Evolutionary conservation across 1,140 invertebrate genomes (phyloP).

Genomic region (Ctenoplectra terminalis): DNA sequence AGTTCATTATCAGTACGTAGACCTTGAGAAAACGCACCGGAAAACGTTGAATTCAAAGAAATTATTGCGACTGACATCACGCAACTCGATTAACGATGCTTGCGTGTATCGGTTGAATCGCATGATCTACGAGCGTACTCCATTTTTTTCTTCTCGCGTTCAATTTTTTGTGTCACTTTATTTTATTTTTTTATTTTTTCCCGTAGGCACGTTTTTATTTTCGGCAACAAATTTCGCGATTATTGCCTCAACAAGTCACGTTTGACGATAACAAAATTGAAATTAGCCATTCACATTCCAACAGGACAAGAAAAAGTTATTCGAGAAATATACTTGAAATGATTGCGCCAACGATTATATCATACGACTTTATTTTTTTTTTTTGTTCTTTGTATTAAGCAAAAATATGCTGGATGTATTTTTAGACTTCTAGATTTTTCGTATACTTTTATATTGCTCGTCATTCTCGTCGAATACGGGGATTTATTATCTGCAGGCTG

Average conservation of each 20-base stretch:
- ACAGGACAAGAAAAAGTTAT: background rate
- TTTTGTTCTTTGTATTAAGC: background rate
- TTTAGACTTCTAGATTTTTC: background rate
- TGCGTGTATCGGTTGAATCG: no score
- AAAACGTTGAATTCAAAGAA: background rate
- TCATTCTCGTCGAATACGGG: background rate
- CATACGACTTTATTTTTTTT: background rate
- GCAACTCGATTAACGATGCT: background rate
- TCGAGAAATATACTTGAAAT: background rate
- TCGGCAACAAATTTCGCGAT: no score
- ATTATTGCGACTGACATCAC: background rate
- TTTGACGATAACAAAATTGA: background rate
- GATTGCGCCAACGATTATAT: background rate
- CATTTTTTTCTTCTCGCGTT: background rate
- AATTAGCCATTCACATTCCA: background rate
- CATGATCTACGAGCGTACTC: background rate
- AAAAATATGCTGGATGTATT: background rate
- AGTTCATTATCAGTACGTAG: slow-evolving; percentile 52
- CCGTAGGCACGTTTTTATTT: background rate
- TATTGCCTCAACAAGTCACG: background rate
- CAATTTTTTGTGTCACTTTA: background rate
- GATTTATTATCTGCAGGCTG: background rate
- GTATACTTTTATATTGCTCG: background rate
- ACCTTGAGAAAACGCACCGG: slow-evolving; percentile 15
- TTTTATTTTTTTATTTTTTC: no score